Evolutionary conservation across 1,140 invertebrate species (phyloP), one percentile per base, ranked within the genome.

Genomic region (Drosophila melanica): DNA sequence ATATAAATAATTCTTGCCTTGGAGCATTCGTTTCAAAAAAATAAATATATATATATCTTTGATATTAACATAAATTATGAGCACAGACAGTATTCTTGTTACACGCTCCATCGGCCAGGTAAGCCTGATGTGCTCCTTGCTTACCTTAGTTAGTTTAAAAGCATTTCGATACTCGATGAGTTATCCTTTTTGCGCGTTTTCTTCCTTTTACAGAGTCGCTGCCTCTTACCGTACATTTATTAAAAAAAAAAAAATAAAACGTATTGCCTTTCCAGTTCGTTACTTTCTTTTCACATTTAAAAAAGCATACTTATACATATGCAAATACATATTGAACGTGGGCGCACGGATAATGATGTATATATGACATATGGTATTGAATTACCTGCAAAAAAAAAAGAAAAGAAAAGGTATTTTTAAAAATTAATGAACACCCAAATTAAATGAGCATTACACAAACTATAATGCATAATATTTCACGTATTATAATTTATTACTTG

Each of bases 221-320:
- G 60, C 66, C 78, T 41, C 78, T 79, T 74, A 75, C 67, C 80
- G 71, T 45, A 79, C 71, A 84, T 82, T 79, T 84, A 84, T 67
- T 72, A 57, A 63, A 79, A 44, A 20, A 20, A 57, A 73, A 84
- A 79, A 79, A 44, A n/a, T n/a, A 60, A 73, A 84, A 79, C 79
- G 76, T 72, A 73, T 72, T 79, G 74, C 64, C 58, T 48, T 71
- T 42, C 47, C 55, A 41, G 37, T 66, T 59, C 60, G 73, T 54
- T 59, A 57, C 58, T 58, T 68, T 30, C 37, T 35, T 51, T 10
- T 44, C 55, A 44, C 55, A 58, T 27, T 8, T 27, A 10, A 6
- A 64, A 44, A 14, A 47, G 2, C 35, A 62, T 12, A 62, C 45
- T 16, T 27, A 45, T 8, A 45, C 9, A 20, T 45, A 16, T 20